Evolutionary conservation across 92 coral and sea anemone genomes (phyloP).

Genomic region (Metridium senile): DNA sequence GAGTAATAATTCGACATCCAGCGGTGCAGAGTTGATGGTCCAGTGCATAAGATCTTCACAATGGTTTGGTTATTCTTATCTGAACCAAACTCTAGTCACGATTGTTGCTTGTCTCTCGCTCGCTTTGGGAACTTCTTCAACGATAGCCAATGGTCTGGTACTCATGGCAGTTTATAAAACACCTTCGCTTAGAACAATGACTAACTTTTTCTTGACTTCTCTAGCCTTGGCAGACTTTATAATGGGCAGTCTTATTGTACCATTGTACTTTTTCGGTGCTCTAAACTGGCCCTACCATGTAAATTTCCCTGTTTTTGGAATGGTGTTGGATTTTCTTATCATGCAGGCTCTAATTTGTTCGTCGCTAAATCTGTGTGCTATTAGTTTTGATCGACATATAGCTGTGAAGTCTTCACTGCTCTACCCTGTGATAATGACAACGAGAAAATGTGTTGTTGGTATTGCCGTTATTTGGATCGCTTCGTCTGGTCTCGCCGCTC

Average conservation of each 20-base stretch:
- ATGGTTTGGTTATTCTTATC: conserved; percentile 25
- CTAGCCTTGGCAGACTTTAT: conserved; percentile 38
- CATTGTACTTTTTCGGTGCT: conserved; percentile 38
- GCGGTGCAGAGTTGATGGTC: not conserved
- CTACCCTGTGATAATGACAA: conserved; percentile 36
- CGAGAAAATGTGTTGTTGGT: not conserved
- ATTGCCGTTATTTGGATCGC: conserved; percentile 28
- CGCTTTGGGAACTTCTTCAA: conserved; percentile 18
- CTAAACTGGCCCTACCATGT: conserved; percentile 45
- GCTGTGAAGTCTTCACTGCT: conserved; percentile 32
- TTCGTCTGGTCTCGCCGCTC: conserved; percentile 22
- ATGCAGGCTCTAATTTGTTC: conserved; percentile 39
- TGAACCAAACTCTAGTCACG: conserved; percentile 21
- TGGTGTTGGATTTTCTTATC: conserved; percentile 37
- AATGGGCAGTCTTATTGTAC: conserved; percentile 33
- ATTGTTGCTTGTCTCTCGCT: conserved; percentile 16
- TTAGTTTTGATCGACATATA: conserved; percentile 37
- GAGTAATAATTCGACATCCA: conserved; percentile 8
- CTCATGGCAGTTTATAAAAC: conserved; percentile 29
- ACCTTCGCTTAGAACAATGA: conserved; percentile 22
- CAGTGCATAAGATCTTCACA: conserved; percentile 1
- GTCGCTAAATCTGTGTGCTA: conserved; percentile 32
- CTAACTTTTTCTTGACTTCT: conserved; percentile 41
- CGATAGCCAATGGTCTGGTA: conserved; percentile 36
- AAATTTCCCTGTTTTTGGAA: conserved; percentile 33